Evolutionary conservation across 2,113 vertebrate species (phyloP), one percentile per base, ranked within the genome.

Genomic region (Grammatotria lemairii): DNA sequence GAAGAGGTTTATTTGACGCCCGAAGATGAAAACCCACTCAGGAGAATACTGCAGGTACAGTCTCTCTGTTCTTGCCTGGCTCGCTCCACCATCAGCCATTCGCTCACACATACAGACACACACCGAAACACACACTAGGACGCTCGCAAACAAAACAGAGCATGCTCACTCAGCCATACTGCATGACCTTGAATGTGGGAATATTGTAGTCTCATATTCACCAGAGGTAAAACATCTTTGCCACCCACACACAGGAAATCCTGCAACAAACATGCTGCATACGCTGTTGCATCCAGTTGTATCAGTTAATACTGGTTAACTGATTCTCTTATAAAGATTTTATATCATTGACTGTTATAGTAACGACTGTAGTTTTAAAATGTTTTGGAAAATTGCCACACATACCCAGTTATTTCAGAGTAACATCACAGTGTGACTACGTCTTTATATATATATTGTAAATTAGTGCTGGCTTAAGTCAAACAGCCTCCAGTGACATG

Each of bases 31-130:
- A 97, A 96, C 93, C 96, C 96, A 88, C 96, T 96, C 90, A 93
- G 95, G 93, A 97, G 96, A 96, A 96, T 96, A 93, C 94, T 97
- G 96, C 96, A 97, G 96, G 96, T 97, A 96, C 86, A 70, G 87
- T 78, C 60, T 82, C 84, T 70, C 60, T 13, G 5, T 88, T 12
- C 73, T 13, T 40, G 49, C 68, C 82, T 55, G 40, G 33, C 68
- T 86, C 58, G 65, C 85, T 83, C 55, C 45, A 78, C 58, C 81
- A 68, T 85, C 81, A 33, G 38, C 81, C 65, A 45, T 60, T 82
- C 78, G 49, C 73, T 80, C 14, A 14, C 21, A 79, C 81, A 49
- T 38, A 60, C 73, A 82, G 12, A 80, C 23, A 57, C 83, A 81
- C 65, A 88, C 26, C 7, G 23, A 80, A 81, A 33, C 38, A 80